Evolutionary conservation across 2,113 vertebrate genomes (phyloP), one percentile per base, ranked within the genome.

Genomic region (Boulengeromyrus knoepffleri): DNA sequence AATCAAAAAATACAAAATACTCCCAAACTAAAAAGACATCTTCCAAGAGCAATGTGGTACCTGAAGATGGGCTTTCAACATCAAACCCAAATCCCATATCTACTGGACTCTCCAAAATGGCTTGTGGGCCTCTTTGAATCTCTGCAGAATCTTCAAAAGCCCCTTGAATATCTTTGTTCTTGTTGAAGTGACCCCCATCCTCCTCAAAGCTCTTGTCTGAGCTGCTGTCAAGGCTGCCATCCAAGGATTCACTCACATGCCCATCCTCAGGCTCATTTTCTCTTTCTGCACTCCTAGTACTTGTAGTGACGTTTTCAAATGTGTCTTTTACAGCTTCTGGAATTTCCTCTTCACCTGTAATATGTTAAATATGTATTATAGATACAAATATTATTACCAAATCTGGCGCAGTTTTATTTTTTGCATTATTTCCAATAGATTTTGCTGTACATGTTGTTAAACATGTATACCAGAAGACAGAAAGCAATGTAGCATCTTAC

Each of bases 141-240:
- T 95, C 94, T 3, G 95, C 93, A 24, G 91, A 36, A 24, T 90
- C 70, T 13, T 93, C 90, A 19, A 95, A 93, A 70, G 47, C 90
- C 0, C 87, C 92, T 56, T 91, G 94, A 90, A 93, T 91, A 88
- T 95, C 94, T 93, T 96, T 91, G 87, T 96, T 96, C 92, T 92
- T 93, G 89, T 95, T 95, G 27, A 95, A 95, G 90, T 94, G 94
- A 36, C 95, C 94, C 0, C 91, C 89, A 53, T 96, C 95, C 56
- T 96, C 94, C 31, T 94, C 92, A 52, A 94, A 66, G 2, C 87
- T 93, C 24, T 94, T 46, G 0, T 95, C 94, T 21, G 93, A 85
- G 88, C 52, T 84, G 0, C 53, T 89, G 8, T 92, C 92, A 62
- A 90, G 62, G 66, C 45, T 19, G 0, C 70, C 90, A 52, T 93